A percentile compares a stretch with the other conserved stretches of the same genome.
Evolutionary conservation across 2,888 invertebrate genomes (phyloP).

Genomic region (Sycophila texana): DNA sequence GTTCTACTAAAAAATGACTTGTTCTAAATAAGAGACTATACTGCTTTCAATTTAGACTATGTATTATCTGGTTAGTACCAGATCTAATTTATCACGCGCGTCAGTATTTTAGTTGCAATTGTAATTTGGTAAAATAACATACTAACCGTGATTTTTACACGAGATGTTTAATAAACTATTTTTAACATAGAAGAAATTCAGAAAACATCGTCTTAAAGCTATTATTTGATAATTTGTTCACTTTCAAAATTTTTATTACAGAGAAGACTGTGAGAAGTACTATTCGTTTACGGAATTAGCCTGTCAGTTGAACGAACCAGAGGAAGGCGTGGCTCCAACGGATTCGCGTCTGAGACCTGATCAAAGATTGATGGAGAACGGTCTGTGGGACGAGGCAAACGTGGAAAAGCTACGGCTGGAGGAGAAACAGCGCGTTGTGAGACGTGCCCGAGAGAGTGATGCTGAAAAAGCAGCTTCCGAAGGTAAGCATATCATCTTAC

Average conservation of each 20-base stretch:
- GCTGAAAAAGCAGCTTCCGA: conserved; percentile 84
- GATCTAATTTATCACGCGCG: conserved; percentile 9
- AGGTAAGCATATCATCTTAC: conserved; percentile 69
- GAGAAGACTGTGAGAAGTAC: conserved; percentile 83
- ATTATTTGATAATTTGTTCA: not conserved
- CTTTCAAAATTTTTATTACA: conserved; percentile 64
- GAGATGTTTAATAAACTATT: too few species aligned
- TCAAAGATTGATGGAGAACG: conserved; percentile 98
- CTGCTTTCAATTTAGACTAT: not conserved
- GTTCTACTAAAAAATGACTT: too few species aligned
- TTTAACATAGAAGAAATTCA: not conserved
- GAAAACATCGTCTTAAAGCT: not conserved
- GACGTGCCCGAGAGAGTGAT: conserved; percentile 87
- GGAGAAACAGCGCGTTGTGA: conserved; percentile 93
- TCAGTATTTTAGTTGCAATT: not conserved
- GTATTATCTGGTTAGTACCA: conserved; percentile 2
- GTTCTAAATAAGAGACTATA: too few species aligned
- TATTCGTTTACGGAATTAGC: conserved; percentile 97
- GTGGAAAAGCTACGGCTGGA: conserved; percentile 90
- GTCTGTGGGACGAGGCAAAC: conserved; percentile 94
- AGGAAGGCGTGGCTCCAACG: conserved; percentile 94
- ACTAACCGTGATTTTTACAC: not conserved
- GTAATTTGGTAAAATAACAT: not conserved
- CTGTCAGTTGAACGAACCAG: conserved; percentile 96
- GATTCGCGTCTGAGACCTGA: conserved; percentile 95